A percentile compares a stretch with the other conserved stretches of the same genome.
Conservation (phyloP, 1,140 invertebrate species). For the Hylaeus volcanicus region DNA sequence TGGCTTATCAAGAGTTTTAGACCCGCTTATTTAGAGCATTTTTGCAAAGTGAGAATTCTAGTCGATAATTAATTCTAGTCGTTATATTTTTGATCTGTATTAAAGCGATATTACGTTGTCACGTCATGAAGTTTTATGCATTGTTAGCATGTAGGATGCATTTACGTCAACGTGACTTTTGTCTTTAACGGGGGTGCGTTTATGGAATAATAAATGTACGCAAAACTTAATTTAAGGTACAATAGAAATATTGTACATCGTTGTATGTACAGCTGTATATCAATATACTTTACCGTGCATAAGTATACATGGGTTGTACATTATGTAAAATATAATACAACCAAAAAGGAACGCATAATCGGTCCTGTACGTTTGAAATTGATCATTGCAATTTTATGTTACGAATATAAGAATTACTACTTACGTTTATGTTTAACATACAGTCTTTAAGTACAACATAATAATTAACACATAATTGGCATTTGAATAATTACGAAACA, state of each 20-base stretch:
- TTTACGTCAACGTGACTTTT: slow-evolving; percentile 48
- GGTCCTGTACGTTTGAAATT: slow-evolving; percentile 1
- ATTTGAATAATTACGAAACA: slow-evolving; percentile 9
- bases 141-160: slow-evolving; percentile 52
- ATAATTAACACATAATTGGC: background rate
- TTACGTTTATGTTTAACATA: slow-evolving; percentile 39
- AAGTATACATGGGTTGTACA: slow-evolving; percentile 12
- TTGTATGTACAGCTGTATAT: slow-evolving; percentile 55
- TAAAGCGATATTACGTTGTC: slow-evolving; percentile 27
- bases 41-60: slow-evolving; percentile 69
- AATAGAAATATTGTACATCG: slow-evolving; percentile 30
- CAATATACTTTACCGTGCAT: slow-evolving; percentile 28
- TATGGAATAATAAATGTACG: slow-evolving; percentile 48
- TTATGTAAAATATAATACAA: slow-evolving; percentile 36
- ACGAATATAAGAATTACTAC: slow-evolving; percentile 36
- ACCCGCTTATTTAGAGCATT: slow-evolving; percentile 37
- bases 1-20: slow-evolving; percentile 39
- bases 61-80: slow-evolving; percentile 75
- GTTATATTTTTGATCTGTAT: slow-evolving; percentile 65
- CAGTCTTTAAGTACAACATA: background rate
- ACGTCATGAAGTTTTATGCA: slow-evolving; percentile 16
- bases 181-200: slow-evolving; percentile 32
- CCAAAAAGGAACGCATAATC: slow-evolving; percentile 5
- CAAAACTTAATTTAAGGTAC: slow-evolving; percentile 48
- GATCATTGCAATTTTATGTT: slow-evolving; percentile 32